Conservation (phyloP, 2,888 invertebrate genomes). For the Hofmannophila pseudospretella region DNA sequence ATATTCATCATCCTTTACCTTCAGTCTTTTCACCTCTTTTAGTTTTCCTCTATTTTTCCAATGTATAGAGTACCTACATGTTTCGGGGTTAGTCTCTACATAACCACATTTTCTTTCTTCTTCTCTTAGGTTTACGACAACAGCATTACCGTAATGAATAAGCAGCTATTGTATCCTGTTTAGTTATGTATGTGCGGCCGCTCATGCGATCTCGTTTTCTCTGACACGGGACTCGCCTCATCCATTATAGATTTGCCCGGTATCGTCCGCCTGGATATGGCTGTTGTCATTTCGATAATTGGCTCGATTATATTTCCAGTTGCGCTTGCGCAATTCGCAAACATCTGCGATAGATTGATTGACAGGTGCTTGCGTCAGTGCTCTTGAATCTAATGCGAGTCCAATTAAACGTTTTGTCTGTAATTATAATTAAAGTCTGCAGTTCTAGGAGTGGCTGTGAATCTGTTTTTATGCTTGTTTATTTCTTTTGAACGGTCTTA, state of each 20-base stretch:
- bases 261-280: constrained; percentile 51
- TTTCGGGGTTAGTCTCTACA: no score
- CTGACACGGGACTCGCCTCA: constrained; percentile 68
- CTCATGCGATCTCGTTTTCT: constrained; percentile 69
- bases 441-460: background rate
- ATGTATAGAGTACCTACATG: no score
- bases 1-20: no score
- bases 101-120: no score
- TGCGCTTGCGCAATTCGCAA: constrained; percentile 57
- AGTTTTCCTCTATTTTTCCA: no score
- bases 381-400: constrained; percentile 42
- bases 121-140: no score
- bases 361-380: constrained; percentile 58
- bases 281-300: constrained; percentile 74
- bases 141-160: constrained; percentile 51
- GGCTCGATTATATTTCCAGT: constrained; percentile 50
- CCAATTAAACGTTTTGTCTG: constrained; percentile 55
- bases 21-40: no score
- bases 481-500: background rate
- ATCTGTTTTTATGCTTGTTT: background rate
- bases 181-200: constrained; percentile 57
- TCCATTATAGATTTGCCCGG: constrained; percentile 71
- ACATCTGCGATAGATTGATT: constrained; percentile 64
- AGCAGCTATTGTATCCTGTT: constrained; percentile 44
- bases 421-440: constrained; percentile 42